Percentiles rank a stretch among this genome's conserved stretches.
Evolutionary conservation across 2,888 invertebrate genomes (phyloP).

Genomic region (Yponomeuta malinellus): DNA sequence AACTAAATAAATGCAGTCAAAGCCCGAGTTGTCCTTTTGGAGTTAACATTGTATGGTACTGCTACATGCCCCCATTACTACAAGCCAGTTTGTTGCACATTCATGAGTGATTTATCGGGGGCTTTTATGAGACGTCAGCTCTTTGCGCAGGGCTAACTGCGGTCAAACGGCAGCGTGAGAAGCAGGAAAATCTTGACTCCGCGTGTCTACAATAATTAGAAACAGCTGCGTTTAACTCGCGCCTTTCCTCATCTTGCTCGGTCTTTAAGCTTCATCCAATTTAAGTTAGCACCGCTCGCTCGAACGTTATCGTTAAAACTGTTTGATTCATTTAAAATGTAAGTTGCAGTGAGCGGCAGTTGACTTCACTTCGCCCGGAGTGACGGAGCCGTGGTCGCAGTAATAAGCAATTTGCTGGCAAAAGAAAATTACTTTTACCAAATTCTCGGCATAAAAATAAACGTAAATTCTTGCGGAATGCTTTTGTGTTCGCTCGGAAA

Average conservation of each 20-base stretch:
- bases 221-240: not conserved
- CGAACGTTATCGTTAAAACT: not conserved
- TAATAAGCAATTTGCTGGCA: constrained; percentile 10
- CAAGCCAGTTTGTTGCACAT: constrained; percentile 1
- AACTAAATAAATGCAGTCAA: not conserved
- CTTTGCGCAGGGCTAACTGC: not conserved
- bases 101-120: not conserved
- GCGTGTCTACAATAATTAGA: not conserved
- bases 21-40: not conserved
- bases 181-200: not conserved
- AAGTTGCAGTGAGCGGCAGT: not conserved
- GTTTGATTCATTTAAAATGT: constrained; percentile 1
- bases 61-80: not conserved
- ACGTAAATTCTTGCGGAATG: constrained; percentile 8
- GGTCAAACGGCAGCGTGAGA: not conserved
- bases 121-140: not conserved
- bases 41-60: not conserved
- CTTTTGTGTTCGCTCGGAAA: not conserved
- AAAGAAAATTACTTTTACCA: constrained; percentile 14
- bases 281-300: not conserved
- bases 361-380: not conserved
- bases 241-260: not conserved
- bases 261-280: constrained; percentile 1
- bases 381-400: not conserved
- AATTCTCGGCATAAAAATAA: constrained; percentile 13